Evolutionary conservation across 2,888 invertebrate genomes (phyloP).

Genomic region (Trilocha varians): DNA sequence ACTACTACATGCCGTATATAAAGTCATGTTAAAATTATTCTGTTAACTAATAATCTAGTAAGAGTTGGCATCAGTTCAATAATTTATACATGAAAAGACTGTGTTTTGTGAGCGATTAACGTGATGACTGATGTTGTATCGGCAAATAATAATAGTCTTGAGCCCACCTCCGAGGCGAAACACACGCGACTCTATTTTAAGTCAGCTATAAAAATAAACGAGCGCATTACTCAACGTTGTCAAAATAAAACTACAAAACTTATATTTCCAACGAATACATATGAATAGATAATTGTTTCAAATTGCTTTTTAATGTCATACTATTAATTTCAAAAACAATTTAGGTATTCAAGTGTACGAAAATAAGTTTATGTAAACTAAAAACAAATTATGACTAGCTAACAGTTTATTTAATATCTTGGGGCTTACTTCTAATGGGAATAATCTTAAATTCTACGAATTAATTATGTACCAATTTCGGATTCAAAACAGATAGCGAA

Average conservation of each 20-base stretch:
- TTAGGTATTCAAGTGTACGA: not conserved
- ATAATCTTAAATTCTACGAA: constrained; percentile 33
- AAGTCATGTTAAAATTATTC: constrained; percentile 16
- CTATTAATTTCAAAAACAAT: not conserved
- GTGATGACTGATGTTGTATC: constrained; percentile 65
- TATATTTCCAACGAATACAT: constrained; percentile 33
- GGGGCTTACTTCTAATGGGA: constrained; percentile 35
- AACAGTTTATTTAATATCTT: not conserved
- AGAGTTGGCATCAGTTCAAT: constrained; percentile 51
- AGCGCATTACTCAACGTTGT: constrained; percentile 67
- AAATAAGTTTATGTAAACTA: not conserved
- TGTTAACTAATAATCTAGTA: constrained; percentile 21
- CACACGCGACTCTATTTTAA: constrained; percentile 58
- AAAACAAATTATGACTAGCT: not conserved
- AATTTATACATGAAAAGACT: constrained; percentile 52
- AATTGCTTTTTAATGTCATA: not conserved
- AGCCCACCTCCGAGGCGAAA: constrained; percentile 50
- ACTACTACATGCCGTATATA: constrained; percentile 2
- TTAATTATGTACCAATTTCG: constrained; percentile 45
- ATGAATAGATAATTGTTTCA: not conserved
- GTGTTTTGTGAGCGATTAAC: constrained; percentile 56
- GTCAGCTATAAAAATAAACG: constrained; percentile 67
- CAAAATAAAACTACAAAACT: constrained; percentile 63
- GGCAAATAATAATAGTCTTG: constrained; percentile 60
- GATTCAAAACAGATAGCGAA: constrained; percentile 43